These are phyloP conservation scores for Dryobates pubescens DNA, from an alignment of 2,797 vertebrate genomes.

Conservation along the genomic window DNA sequence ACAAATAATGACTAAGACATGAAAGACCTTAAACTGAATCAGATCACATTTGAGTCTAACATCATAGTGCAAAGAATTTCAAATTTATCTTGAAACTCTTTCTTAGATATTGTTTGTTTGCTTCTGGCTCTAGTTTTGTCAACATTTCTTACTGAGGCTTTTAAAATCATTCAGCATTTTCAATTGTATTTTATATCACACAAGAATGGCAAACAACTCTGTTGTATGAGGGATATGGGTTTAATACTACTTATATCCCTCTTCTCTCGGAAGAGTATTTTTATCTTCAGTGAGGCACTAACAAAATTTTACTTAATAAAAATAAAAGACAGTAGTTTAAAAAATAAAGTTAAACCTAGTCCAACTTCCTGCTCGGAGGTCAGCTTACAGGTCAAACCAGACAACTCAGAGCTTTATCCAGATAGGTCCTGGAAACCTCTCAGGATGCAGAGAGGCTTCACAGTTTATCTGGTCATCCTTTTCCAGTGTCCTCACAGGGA, in stretches of 20 bases:
- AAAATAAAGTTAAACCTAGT: background rate
- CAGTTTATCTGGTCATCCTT: too few relatives aligned
- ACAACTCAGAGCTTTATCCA: background rate
- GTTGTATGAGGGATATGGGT: accelerated
- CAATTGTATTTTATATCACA: background rate
- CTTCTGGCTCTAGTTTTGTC: background rate
- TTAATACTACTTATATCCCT: background rate
- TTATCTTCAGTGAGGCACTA: background rate
- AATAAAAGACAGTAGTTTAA: background rate
- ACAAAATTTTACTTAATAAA: background rate
- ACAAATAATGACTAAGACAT: background rate
- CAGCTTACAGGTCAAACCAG: background rate
- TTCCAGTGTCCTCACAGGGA: background rate
- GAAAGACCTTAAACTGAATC: background rate
- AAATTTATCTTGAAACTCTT: background rate
- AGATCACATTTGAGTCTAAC: background rate
- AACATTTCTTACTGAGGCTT: background rate
- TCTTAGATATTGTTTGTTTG: background rate
- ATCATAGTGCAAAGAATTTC: background rate
- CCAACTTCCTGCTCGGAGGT: background rate
- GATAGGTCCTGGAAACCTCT: too few relatives aligned
- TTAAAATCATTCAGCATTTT: background rate
- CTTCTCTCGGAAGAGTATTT: background rate
- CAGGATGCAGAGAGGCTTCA: too few relatives aligned
- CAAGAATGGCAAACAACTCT: background rate